Evolutionary conservation across 2,888 invertebrate species (phyloP).

Genomic region (Synergus itoensis): DNA sequence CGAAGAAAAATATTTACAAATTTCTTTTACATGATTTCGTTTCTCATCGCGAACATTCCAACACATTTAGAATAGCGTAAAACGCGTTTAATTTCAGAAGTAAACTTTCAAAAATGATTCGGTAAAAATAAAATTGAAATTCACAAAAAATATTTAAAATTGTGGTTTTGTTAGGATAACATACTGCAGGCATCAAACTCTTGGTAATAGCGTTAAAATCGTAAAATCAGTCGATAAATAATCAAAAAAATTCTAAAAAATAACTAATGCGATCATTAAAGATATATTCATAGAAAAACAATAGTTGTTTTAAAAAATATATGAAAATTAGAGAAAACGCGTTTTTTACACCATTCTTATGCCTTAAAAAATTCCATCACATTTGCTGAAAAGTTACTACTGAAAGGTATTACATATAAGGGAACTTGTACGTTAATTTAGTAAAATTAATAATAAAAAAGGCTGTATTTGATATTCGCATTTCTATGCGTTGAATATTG

Average conservation of each 20-base stretch:
- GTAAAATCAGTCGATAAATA: neutral
- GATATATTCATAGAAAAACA: neutral
- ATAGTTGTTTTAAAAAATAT: neutral
- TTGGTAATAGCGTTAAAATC: neutral
- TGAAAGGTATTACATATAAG: slow-evolving; percentile 10
- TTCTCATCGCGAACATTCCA: slow-evolving; percentile 3
- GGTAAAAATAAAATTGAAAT: neutral
- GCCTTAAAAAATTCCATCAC: neutral
- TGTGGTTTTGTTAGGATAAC: neutral
- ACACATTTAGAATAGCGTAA: neutral
- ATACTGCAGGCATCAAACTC: neutral
- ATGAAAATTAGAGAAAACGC: neutral
- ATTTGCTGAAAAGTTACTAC: slow-evolving; percentile 7
- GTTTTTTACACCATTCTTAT: neutral
- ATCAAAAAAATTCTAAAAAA: neutral
- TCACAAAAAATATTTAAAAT: neutral
- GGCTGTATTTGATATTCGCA: neutral
- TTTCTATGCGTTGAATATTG: neutral
- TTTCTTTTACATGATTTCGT: slow-evolving; percentile 17
- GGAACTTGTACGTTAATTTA: slow-evolving; percentile 1
- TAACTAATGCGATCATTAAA: neutral
- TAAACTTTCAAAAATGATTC: slow-evolving; percentile 1
- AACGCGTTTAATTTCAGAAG: neutral
- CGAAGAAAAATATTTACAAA: slow-evolving; percentile 8
- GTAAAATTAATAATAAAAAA: neutral